These are phyloP conservation scores for Botrylloides violaceus DNA, from an alignment of 23 tunicate species.

Conservation along the genomic window DNA sequence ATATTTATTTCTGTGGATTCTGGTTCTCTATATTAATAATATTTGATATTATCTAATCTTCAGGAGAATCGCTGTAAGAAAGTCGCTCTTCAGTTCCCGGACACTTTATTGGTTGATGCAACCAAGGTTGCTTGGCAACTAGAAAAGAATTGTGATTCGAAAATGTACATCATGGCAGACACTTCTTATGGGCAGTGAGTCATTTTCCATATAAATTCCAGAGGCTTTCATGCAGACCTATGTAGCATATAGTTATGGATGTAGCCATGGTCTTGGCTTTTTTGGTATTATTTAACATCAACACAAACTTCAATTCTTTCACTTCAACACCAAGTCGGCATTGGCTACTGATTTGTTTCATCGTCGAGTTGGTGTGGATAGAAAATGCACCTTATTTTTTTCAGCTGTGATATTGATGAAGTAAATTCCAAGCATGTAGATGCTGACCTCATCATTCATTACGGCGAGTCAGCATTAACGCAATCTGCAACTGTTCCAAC, in stretches of 20 bases:
- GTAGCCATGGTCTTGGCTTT: no score
- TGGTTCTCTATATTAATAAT: no score
- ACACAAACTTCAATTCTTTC: no score
- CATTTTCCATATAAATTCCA: not conserved
- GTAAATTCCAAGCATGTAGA: constrained; percentile 73
- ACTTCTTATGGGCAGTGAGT: constrained; percentile 87
- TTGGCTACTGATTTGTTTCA: no score
- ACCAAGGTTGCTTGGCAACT: constrained; percentile 36
- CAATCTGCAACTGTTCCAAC: constrained; percentile 44
- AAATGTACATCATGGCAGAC: constrained; percentile 67
- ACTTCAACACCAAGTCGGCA: no score
- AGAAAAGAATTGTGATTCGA: constrained; percentile 34
- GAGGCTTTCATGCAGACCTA: no score
- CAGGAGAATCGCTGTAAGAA: constrained; percentile 43
- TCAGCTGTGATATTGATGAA: constrained; percentile 92
- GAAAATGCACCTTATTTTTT: constrained; percentile 9
- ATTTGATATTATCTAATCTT: no score
- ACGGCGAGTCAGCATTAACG: constrained; percentile 62
- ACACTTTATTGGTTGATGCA: constrained; percentile 65
- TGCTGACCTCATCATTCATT: constrained; percentile 81
- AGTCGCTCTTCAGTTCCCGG: constrained; percentile 86
- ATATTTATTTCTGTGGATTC: no score
- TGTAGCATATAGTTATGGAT: no score
- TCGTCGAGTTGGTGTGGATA: no score
- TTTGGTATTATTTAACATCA: no score